Conservation (phyloP, 1,140 invertebrate species). For the Proales similis region DNA sequence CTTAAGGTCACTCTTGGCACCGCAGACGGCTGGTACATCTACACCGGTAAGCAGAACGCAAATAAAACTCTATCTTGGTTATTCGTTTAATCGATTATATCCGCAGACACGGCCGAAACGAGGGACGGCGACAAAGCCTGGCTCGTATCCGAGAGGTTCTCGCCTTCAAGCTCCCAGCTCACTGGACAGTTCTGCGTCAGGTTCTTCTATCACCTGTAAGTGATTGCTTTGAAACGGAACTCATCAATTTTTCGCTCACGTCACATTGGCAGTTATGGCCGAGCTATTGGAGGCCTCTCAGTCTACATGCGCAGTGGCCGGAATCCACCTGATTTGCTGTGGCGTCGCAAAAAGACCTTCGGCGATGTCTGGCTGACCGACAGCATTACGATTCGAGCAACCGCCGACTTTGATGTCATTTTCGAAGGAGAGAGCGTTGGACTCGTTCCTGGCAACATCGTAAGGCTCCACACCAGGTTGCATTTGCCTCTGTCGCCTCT, state of each 20-base stretch:
- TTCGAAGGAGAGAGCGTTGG: conserved; percentile 28
- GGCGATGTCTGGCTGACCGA: conserved; percentile 23
- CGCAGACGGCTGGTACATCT: conserved; percentile 49
- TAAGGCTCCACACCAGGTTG: background rate
- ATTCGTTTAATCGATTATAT: too few species aligned
- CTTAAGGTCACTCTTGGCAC: conserved; percentile 44
- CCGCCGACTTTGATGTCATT: conserved; percentile 17
- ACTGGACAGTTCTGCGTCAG: conserved; percentile 20
- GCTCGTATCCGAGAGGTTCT: conserved; percentile 46
- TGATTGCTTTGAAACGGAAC: too few species aligned
- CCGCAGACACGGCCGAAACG: conserved; percentile 42
- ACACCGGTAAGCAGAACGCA: too few species aligned
- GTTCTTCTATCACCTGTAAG: conserved; percentile 37
- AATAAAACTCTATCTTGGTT: too few species aligned
- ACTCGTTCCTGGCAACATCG: conserved; percentile 18
- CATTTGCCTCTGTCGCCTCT: background rate
- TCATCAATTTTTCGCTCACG: too few species aligned
- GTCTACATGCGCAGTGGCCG: conserved; percentile 4
- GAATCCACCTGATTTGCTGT: background rate
- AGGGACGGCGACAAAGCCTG: conserved; percentile 44
- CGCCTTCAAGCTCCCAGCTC: conserved; percentile 15
- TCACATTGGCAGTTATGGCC: too few species aligned
- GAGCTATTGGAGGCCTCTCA: conserved; percentile 8
- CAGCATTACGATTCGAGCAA: conserved; percentile 20
- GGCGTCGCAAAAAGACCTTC: conserved; percentile 13